Conservation (phyloP, 2,113 vertebrate genomes). For the Balaenoptera acutorostrata region DNA sequence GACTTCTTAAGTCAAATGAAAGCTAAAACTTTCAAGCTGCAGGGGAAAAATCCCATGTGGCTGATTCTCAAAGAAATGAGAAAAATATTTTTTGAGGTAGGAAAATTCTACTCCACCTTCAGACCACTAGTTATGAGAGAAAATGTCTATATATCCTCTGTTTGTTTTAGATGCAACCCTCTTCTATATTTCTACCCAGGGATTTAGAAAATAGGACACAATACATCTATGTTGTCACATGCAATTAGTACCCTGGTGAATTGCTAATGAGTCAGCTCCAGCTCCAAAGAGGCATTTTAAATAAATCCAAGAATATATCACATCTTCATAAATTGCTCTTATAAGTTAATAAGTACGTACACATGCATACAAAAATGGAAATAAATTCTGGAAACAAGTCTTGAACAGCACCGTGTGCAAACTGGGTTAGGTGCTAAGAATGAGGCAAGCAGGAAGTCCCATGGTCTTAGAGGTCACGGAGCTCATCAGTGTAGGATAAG, state of each 20-base stretch:
- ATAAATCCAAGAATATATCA: constrained; percentile 37
- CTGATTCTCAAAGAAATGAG: neutral
- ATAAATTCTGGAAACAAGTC: neutral
- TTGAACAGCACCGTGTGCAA: neutral
- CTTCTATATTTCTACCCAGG: neutral
- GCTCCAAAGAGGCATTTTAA: constrained; percentile 22
- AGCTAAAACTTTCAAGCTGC: neutral
- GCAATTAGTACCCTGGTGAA: constrained; percentile 44
- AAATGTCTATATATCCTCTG: neutral
- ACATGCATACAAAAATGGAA: neutral
- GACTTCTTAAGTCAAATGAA: neutral
- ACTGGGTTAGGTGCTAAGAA: neutral
- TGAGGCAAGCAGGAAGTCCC: neutral
- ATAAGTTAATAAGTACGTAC: constrained; percentile 51
- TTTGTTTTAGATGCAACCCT: constrained; percentile 26
- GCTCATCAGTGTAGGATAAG: neutral
- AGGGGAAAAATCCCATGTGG: neutral
- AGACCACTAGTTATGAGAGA: neutral
- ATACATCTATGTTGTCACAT: neutral
- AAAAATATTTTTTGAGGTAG: neutral
- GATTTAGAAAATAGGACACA: constrained; percentile 56
- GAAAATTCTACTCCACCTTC: neutral
- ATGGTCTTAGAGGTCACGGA: neutral
- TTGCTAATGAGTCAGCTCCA: constrained; percentile 11
- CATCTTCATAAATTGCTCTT: constrained; percentile 33